A percentile compares a stretch with the other conserved stretches of the same genome.
phyloP scores from a whole-genome alignment of 1,140 invertebrate species.

The Rhizoglyphus robini region DNA sequence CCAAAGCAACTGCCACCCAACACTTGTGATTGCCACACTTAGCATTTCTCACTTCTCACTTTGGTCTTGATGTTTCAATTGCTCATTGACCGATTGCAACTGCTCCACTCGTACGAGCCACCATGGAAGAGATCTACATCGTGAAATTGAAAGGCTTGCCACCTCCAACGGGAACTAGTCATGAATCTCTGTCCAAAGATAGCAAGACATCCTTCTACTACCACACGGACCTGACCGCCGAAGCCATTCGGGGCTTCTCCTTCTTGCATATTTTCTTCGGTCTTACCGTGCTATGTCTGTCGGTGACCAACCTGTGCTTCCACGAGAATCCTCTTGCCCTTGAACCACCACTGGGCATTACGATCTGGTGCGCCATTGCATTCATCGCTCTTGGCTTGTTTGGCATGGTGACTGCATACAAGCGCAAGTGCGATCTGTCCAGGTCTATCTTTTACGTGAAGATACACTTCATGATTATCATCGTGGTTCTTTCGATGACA shows the following conservation, averaged over 20 bases:
- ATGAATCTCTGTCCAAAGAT: not conserved
- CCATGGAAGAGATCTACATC: constrained; percentile 17
- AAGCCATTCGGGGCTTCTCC: constrained; percentile 7
- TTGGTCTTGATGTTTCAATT: not conserved
- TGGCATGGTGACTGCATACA: constrained; percentile 13
- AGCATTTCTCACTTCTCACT: not conserved
- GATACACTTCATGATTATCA: not conserved
- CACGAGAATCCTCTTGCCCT: not conserved
- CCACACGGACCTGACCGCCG: constrained; percentile 3
- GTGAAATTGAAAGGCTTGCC: constrained; percentile 14
- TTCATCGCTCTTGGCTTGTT: not conserved
- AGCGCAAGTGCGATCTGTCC: constrained; percentile 9
- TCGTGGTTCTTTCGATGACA: not conserved
- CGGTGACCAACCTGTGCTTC: constrained; percentile 11
- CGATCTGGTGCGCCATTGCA: not conserved
- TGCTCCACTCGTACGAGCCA: not conserved
- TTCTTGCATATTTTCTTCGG: constrained; percentile 5
- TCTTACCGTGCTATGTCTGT: not conserved
- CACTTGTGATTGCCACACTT: not conserved
- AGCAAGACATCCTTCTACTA: constrained; percentile 7
- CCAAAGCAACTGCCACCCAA: too few species aligned
- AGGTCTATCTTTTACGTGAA: constrained; percentile 6
- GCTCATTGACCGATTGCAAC: not conserved
- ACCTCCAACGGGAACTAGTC: constrained; percentile 1
- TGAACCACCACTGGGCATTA: constrained; percentile 9